Percentiles rank a stretch among this genome's conserved stretches.
These are phyloP conservation scores for Dipodomys spectabilis DNA, from an alignment of 2,113 vertebrate genomes.

Conservation along the genomic window DNA sequence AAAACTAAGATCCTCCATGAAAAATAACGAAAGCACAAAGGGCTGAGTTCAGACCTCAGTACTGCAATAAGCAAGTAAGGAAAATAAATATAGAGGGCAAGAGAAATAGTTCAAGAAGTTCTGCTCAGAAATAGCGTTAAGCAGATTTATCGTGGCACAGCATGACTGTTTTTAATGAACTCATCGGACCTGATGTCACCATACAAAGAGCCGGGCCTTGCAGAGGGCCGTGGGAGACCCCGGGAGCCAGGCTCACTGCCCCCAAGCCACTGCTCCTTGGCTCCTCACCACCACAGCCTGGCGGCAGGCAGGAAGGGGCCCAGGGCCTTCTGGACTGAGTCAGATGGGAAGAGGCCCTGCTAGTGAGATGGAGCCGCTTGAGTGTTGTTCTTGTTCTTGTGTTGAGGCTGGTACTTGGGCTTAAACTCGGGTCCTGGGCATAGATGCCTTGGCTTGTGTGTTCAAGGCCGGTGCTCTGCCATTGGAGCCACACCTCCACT, in stretches of 20 bases:
- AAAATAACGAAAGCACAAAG: too few relatives aligned
- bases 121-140: neutral
- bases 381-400: too few relatives aligned
- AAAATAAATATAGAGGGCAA: too few relatives aligned
- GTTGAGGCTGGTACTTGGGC: too few relatives aligned
- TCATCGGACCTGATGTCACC: accelerated
- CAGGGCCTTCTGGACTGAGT: neutral
- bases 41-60: too few relatives aligned
- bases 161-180: neutral
- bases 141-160: neutral
- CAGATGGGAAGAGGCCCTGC: neutral
- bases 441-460: too few relatives aligned
- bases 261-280: too few relatives aligned
- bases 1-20: too few relatives aligned
- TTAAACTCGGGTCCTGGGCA: too few relatives aligned
- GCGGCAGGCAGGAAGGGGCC: neutral
- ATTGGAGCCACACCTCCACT: too few relatives aligned
- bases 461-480: too few relatives aligned
- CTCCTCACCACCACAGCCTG: accelerated
- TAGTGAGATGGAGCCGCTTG: neutral
- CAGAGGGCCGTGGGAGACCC: accelerated
- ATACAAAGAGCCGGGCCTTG: neutral
- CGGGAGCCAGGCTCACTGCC: accelerated
- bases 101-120: neutral
- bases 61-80: too few relatives aligned